Conservation (phyloP, 2,113 vertebrate genomes). For the chimpanzee (Pan troglodytes) region NHGRI_mPanTro3-v2.1_pri NC_072410.2:61942001-61942500, state of each 20-base stretch:
- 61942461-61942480: neutral
- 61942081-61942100: constrained; percentile 34
- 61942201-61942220: no score
- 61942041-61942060: neutral
- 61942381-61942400: neutral
- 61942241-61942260: no score
- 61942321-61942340: no score
- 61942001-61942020: neutral
- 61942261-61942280: no score
- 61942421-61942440: neutral
- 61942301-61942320: no score
- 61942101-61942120: constrained; percentile 2
- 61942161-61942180: neutral
- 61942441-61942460: constrained; percentile 9
- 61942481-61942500: neutral
- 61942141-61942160: constrained; percentile 26
- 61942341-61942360: no score
- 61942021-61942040: constrained; percentile 10
- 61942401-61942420: neutral
- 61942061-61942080: constrained; percentile 18
- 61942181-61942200: no score
- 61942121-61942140: neutral
- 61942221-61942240: no score
- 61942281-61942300: no score
- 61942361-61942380: no score